A percentile compares a stretch with the other conserved stretches of the same genome.
These are phyloP conservation scores for Siniperca chuatsi DNA, from an alignment of 2,113 vertebrate genomes.

Conservation along the genomic window DNA sequence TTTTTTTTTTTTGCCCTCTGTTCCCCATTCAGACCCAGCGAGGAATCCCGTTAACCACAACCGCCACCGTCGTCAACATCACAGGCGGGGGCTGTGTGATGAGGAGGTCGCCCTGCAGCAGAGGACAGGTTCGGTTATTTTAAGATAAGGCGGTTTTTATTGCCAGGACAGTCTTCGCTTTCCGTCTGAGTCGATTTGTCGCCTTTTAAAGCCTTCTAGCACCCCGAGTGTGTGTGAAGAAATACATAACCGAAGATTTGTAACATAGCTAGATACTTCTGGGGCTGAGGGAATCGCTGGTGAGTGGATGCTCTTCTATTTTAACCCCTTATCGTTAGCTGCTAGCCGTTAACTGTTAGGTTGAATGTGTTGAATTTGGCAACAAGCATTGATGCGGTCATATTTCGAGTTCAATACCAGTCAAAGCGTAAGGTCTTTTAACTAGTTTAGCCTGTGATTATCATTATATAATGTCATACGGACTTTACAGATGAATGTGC, in stretches of 20 bases:
- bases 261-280: not conserved
- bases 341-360: slow-evolving; percentile 3
- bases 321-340: not conserved
- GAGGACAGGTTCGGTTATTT: slow-evolving; percentile 2
- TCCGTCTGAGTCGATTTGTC: slow-evolving; percentile 4
- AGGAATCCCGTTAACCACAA: not conserved
- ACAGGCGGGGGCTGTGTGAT: slow-evolving; percentile 49
- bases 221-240: slow-evolving; percentile 38
- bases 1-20: not conserved
- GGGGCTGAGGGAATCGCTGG: slow-evolving; percentile 51
- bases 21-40: not conserved
- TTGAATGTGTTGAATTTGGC: not conserved
- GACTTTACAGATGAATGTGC: no score
- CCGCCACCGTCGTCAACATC: slow-evolving; percentile 1
- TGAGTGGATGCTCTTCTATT: slow-evolving; percentile 47
- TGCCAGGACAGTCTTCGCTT: slow-evolving; percentile 7
- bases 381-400: slow-evolving; percentile 32
- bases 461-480: no score
- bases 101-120: slow-evolving; percentile 51
- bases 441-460: not conserved
- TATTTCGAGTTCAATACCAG: not conserved
- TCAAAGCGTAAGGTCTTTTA: not conserved
- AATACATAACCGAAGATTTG: not conserved
- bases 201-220: not conserved
- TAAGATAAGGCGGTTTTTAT: slow-evolving; percentile 14